Base-by-base conservation (phyloP, 2,888 invertebrate species). In the Ophion ventricosus region DNA sequence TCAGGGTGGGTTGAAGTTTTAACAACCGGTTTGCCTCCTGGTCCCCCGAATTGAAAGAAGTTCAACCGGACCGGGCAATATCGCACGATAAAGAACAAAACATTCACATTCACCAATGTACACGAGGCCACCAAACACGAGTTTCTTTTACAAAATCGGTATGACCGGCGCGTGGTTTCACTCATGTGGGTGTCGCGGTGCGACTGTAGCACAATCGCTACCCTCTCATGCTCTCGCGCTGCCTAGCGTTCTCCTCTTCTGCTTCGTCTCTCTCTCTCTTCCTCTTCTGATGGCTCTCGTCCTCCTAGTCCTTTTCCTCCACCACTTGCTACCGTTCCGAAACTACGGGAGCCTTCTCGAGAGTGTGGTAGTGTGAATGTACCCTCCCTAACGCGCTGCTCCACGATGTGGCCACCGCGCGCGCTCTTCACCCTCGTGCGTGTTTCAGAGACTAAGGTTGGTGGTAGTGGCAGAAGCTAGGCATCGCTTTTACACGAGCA, bases 131-230 rank as follows among this genome's bases (percentile, higher is more conserved):
- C 80, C 72, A 72, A 72, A 61, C 79, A 83, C 81, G 82, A 84
- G 76, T 67, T 66, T 83, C 75, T 57, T 57, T 29, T 25, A 29
- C 73, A 25, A 59, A 67, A 59, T 66, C 57, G 14, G 56, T 66
- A 66, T 84, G 10, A 57, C 23, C 11, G 90, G 90, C 91, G 87
- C 89, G 91, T 91, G 91, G 88, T 91, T 91, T 88, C 89, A 87
- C 92, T 91, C 91, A 91, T 90, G 89, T 88, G 91, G 91, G 91
- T 92, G 92, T 92, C 93, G 93, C 92, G 92, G 90, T 91, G 92
- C 92, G 92, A 93, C 93, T 93, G 93, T 93, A 92, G 92, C 91
- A 91, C 92, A 91, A 91, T 92, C 91, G 91, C 92, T 88, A 90
- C 89, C 91, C 91, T 91, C 92, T 91, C 90, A 88, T 87, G 90